Percentiles rank a stretch among this genome's conserved stretches.
phyloP scores from a whole-genome alignment of 2,113 vertebrate genomes.

The Embiotoca jacksoni region DNA sequence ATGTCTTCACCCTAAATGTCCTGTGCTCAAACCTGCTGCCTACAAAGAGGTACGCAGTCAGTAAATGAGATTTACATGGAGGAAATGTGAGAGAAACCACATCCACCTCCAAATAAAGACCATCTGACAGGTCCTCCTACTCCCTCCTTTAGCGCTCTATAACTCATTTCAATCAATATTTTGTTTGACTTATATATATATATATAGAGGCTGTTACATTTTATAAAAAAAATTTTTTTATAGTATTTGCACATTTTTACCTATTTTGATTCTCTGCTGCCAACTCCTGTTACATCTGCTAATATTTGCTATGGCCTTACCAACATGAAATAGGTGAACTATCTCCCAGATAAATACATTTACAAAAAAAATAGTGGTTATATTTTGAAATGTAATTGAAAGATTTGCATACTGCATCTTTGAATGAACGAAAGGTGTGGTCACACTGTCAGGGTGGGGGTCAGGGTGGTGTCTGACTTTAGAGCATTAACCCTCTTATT shows the following conservation, averaged over 20 bases:
- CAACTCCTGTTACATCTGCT: not conserved
- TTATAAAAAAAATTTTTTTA: not conserved
- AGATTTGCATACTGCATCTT: not conserved
- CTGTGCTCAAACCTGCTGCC: slow-evolving; percentile 12
- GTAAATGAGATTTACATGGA: slow-evolving; percentile 53
- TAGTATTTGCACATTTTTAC: not conserved
- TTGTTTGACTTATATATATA: not conserved
- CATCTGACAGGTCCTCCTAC: not conserved
- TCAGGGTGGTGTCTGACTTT: too few species aligned
- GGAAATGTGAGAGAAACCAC: slow-evolving; percentile 35
- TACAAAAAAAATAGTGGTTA: not conserved
- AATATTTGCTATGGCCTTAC: too few species aligned
- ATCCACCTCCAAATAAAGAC: slow-evolving; percentile 18
- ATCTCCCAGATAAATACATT: not conserved
- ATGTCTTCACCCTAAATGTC: slow-evolving; percentile 1
- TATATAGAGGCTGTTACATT: not conserved
- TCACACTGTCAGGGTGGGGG: not conserved
- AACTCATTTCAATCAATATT: not conserved
- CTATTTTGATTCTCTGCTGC: not conserved
- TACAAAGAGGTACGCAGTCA: slow-evolving; percentile 25
- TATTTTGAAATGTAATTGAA: not conserved
- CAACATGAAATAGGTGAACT: not conserved
- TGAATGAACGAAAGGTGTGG: not conserved
- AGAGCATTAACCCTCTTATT: too few species aligned
- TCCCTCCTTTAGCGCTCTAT: not conserved